Conservation (phyloP, 2,797 vertebrate species). For the Ataeniobius toweri region DNA sequence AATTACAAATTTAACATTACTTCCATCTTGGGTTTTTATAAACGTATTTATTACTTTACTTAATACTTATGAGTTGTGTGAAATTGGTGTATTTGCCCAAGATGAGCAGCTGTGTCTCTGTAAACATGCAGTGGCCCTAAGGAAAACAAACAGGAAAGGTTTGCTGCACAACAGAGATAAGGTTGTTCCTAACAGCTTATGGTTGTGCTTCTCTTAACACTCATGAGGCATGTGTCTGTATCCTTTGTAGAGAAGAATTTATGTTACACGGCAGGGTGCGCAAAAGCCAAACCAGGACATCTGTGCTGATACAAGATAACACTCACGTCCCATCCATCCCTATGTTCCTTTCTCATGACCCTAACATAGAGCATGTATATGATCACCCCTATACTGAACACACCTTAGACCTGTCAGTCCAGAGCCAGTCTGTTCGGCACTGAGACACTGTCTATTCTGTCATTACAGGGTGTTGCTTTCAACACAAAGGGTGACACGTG, state of each 20-base stretch:
- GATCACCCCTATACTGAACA: not conserved
- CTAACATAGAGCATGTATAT: not conserved
- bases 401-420: slow-evolving; percentile 23
- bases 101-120: not conserved
- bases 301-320: slow-evolving; percentile 14
- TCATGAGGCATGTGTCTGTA: not conserved
- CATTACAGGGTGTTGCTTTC: slow-evolving; percentile 37
- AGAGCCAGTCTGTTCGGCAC: slow-evolving; percentile 8
- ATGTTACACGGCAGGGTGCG: slow-evolving; percentile 9
- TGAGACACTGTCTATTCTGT: slow-evolving; percentile 12
- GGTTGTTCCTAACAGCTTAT: not conserved
- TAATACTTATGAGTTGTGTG: not conserved
- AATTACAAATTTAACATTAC: not conserved
- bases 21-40: too few species aligned
- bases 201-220: not conserved
- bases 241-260: slow-evolving; percentile 40
- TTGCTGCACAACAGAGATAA: slow-evolving; percentile 52
- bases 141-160: not conserved
- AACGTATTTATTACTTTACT: too few species aligned
- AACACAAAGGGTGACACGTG: slow-evolving; percentile 13
- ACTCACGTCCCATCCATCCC: not conserved
- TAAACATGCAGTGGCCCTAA: not conserved
- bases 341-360: slow-evolving; percentile 28
- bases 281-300: slow-evolving; percentile 22
- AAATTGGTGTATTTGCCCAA: not conserved